These are phyloP conservation scores for Plectropomus leopardus DNA, from an alignment of 2,113 vertebrate species.

Conservation along the genomic window DNA sequence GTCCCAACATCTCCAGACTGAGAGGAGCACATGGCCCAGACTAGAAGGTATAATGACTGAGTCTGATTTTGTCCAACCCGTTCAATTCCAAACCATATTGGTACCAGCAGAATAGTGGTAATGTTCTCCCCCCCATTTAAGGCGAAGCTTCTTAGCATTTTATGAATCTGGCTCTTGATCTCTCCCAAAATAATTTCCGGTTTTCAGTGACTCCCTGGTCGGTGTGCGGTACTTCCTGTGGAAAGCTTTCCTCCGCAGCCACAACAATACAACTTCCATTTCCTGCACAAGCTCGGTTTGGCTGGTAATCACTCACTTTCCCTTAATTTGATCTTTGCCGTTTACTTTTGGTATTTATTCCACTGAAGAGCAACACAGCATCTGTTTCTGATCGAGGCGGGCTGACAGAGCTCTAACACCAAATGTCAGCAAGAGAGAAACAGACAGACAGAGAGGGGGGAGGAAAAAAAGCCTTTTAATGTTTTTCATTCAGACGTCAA, in stretches of 20 bases:
- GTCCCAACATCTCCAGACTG: neutral
- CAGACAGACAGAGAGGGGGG: constrained; percentile 8
- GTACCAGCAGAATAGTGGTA: neutral
- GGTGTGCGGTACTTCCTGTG: neutral
- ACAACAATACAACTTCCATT: constrained; percentile 52
- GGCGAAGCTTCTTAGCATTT: neutral
- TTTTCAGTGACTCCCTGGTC: neutral
- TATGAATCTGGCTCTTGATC: constrained; percentile 5
- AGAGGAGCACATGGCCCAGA: neutral
- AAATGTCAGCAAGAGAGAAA: constrained; percentile 15
- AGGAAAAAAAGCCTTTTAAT: neutral
- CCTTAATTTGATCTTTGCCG: constrained; percentile 34
- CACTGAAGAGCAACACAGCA: constrained; percentile 17
- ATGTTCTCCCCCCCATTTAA: neutral
- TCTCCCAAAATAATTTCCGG: constrained; percentile 41
- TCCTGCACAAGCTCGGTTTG: constrained; percentile 41
- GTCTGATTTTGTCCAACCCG: no score
- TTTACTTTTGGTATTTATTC: constrained; percentile 44
- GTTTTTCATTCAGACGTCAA: constrained; percentile 10
- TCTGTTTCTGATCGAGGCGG: constrained; percentile 44
- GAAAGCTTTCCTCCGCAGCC: constrained; percentile 30
- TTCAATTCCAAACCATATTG: neutral
- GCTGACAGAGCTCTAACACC: neutral
- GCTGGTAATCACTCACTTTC: constrained; percentile 51
- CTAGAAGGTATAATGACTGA: neutral